Conservation (phyloP, 2,888 invertebrate genomes). For the Deroplatys truncata region DNA sequence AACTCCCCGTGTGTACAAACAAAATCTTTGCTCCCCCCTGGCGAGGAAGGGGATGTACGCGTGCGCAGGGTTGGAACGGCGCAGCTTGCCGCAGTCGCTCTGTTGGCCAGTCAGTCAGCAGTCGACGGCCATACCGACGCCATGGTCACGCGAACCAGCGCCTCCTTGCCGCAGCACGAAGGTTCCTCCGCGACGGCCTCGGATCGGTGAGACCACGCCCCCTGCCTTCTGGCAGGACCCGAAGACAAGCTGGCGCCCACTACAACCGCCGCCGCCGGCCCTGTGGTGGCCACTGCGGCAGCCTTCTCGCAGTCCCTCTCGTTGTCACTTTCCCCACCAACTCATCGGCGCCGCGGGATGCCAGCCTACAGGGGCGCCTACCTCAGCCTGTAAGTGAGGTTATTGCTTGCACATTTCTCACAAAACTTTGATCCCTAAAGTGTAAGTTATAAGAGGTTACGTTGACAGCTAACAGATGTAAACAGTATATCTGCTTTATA, state of each 20-base stretch:
- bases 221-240: not conserved
- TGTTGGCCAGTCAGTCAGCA: not conserved
- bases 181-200: not conserved
- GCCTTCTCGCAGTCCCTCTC: conserved; percentile 32
- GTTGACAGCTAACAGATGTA: no score
- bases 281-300: conserved; percentile 16
- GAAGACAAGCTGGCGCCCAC: conserved; percentile 13
- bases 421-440: no score
- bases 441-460: no score
- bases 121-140: not conserved
- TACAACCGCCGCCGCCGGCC: conserved; percentile 17
- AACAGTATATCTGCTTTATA: no score
- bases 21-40: not conserved
- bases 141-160: conserved; percentile 4
- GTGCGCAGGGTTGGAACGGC: not conserved
- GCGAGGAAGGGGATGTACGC: not conserved
- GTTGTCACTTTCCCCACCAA: conserved; percentile 37
- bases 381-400: conserved; percentile 37
- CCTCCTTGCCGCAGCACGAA: not conserved
- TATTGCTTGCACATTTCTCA: not conserved
- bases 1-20: not conserved
- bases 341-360: conserved; percentile 36
- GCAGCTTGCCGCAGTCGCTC: not conserved
- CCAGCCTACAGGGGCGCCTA: conserved; percentile 37
- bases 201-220: conserved; percentile 21